phyloP scores from a whole-genome alignment of 2,888 invertebrate genomes.

The Apotomis capreana region DNA sequence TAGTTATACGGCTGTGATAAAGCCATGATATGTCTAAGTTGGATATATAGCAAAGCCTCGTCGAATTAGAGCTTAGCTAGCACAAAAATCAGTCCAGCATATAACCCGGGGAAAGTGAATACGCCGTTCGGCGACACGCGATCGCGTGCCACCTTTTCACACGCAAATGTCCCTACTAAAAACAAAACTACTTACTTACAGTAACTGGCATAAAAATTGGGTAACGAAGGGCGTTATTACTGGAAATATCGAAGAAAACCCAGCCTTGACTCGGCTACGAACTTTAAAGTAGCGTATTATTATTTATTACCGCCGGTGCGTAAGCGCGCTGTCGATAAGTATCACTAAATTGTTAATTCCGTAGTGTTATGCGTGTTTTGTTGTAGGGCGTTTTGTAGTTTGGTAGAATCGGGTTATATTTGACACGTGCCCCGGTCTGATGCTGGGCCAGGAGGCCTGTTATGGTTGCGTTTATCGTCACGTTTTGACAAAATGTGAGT shows the following conservation, averaged over 20 bases:
- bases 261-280: conserved; percentile 33
- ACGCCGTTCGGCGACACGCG: conserved; percentile 57
- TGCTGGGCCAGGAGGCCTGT: too few relatives aligned
- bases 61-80: neutral
- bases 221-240: conserved; percentile 34
- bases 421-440: too few relatives aligned
- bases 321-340: conserved; percentile 25
- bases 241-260: conserved; percentile 22
- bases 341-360: conserved; percentile 25
- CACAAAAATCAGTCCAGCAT: conserved; percentile 26
- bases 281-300: conserved; percentile 25
- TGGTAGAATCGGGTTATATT: too few relatives aligned
- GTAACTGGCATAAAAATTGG: conserved; percentile 37
- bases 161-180: conserved; percentile 69
- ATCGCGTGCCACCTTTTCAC: conserved; percentile 75
- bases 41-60: too few relatives aligned
- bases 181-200: conserved; percentile 54
- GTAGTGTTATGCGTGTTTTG: neutral
- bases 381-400: neutral
- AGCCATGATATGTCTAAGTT: too few relatives aligned
- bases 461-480: too few relatives aligned
- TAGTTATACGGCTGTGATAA: too few relatives aligned
- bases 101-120: conserved; percentile 37
- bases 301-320: conserved; percentile 27
- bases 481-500: too few relatives aligned